Conservation (phyloP, 2,797 vertebrate genomes). For the Pseudomugil tenellus region DNA sequence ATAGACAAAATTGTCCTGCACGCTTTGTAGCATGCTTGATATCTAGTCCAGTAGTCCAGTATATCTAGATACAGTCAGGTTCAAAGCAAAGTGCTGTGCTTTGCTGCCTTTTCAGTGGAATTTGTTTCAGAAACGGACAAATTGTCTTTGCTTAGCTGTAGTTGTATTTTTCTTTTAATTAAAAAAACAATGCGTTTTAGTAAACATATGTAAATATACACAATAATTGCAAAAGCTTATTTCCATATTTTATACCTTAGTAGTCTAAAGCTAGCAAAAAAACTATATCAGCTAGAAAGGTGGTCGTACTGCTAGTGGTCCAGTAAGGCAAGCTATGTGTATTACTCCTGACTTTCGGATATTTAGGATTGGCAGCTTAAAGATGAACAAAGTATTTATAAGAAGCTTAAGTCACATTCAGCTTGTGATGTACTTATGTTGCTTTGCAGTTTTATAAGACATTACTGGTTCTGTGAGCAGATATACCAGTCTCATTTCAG, state of each 20-base stretch:
- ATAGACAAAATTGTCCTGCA: constrained; percentile 3
- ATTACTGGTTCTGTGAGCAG: too few relatives aligned
- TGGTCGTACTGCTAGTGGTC: too few relatives aligned
- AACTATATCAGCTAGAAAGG: too few relatives aligned
- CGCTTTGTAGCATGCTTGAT: neutral
- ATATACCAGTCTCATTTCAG: too few relatives aligned
- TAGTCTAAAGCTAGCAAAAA: too few relatives aligned
- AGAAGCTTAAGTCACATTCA: neutral
- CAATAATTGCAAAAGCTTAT: neutral
- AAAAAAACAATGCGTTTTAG: neutral
- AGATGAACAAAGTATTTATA: neutral
- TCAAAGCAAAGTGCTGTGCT: constrained; percentile 7
- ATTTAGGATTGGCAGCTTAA: neutral
- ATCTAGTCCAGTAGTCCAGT: too few relatives aligned
- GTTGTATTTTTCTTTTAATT: too few relatives aligned
- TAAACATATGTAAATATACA: too few relatives aligned
- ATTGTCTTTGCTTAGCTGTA: neutral
- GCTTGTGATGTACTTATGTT: neutral
- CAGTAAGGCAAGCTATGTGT: too few relatives aligned
- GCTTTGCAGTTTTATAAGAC: too few relatives aligned
- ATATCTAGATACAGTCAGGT: constrained; percentile 3
- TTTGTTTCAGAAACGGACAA: neutral
- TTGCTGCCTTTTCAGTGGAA: neutral
- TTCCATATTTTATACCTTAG: too few relatives aligned
- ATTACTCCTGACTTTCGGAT: too few relatives aligned